Evolutionary conservation across 2,888 invertebrate genomes (phyloP).

Genomic region (Drosophila affinis): DNA sequence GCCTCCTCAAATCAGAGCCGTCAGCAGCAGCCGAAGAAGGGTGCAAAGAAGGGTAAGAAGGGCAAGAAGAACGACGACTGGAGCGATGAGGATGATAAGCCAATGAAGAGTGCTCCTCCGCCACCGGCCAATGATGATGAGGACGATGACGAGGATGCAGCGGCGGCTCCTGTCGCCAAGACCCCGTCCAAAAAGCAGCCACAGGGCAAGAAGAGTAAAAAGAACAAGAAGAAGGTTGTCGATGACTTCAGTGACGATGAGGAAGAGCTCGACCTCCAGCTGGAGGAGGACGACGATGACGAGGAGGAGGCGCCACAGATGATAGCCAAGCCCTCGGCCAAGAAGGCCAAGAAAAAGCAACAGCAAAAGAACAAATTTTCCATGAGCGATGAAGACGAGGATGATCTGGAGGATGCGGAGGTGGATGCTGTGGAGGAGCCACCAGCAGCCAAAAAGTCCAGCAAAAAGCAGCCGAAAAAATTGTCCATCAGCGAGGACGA

Average conservation of each 20-base stretch:
- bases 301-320: slow-evolving; percentile 13
- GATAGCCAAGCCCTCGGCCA: slow-evolving; percentile 24
- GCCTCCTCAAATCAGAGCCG: slow-evolving; percentile 66
- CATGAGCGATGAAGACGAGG: slow-evolving; percentile 29
- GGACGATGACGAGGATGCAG: slow-evolving; percentile 41
- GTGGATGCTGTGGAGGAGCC: slow-evolving; percentile 15
- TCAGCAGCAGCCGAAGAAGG: slow-evolving; percentile 73
- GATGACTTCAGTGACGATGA: slow-evolving; percentile 79
- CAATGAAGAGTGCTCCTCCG: neutral
- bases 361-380: slow-evolving; percentile 36
- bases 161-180: slow-evolving; percentile 22
- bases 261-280: slow-evolving; percentile 46
- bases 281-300: slow-evolving; percentile 45
- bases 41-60: slow-evolving; percentile 81
- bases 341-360: slow-evolving; percentile 23
- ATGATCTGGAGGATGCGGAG: slow-evolving; percentile 18
- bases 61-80: slow-evolving; percentile 84
- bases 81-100: slow-evolving; percentile 82
- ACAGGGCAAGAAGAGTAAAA: slow-evolving; percentile 72
- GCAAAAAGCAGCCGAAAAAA: slow-evolving; percentile 22
- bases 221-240: slow-evolving; percentile 71
- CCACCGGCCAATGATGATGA: slow-evolving; percentile 56
- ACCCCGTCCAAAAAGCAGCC: slow-evolving; percentile 63
- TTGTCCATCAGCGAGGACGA: slow-evolving; percentile 35
- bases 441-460: slow-evolving; percentile 21